phyloP scores from a whole-genome alignment of 2,113 vertebrate species.

The Misgurnus mizolepis region DNA sequence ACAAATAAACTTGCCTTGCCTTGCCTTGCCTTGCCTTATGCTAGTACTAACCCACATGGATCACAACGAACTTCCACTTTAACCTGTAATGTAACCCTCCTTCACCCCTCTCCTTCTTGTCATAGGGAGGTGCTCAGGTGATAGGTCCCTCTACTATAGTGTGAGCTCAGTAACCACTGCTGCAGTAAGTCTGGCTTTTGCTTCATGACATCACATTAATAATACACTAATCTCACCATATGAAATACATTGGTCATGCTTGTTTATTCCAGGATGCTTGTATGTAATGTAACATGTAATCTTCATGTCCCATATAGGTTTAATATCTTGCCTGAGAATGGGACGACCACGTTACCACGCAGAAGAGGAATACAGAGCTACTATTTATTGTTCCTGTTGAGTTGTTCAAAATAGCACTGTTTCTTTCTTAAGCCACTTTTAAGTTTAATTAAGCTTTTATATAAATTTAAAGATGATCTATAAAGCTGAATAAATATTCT shows the following conservation, averaged over 20 bases:
- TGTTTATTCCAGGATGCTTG: not conserved
- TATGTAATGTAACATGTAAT: slow-evolving; percentile 8
- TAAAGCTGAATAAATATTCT: slow-evolving; percentile 53
- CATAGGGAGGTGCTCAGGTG: slow-evolving; percentile 74
- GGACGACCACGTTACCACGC: slow-evolving; percentile 32
- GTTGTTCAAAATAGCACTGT: slow-evolving; percentile 59
- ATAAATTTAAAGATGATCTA: slow-evolving; percentile 36
- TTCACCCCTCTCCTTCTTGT: slow-evolving; percentile 33
- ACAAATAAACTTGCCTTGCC: too few species aligned
- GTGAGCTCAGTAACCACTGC: slow-evolving; percentile 70
- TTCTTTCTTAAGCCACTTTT: slow-evolving; percentile 50
- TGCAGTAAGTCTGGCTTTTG: slow-evolving; percentile 70
- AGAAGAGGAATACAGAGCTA: slow-evolving; percentile 25
- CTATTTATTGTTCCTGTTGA: slow-evolving; percentile 44
- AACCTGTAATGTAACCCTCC: slow-evolving; percentile 52
- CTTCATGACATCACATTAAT: slow-evolving; percentile 43
- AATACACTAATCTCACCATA: slow-evolving; percentile 22
- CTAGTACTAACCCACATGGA: slow-evolving; percentile 1
- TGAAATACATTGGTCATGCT: not conserved
- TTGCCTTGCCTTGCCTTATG: too few species aligned
- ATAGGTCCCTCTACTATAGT: slow-evolving; percentile 79
- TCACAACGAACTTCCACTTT: not conserved
- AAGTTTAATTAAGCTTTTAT: slow-evolving; percentile 53
- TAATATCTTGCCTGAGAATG: slow-evolving; percentile 48
- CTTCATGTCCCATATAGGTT: slow-evolving; percentile 43